phyloP scores from a whole-genome alignment of 2,113 vertebrate species.

The Cathartes aura region DNA sequence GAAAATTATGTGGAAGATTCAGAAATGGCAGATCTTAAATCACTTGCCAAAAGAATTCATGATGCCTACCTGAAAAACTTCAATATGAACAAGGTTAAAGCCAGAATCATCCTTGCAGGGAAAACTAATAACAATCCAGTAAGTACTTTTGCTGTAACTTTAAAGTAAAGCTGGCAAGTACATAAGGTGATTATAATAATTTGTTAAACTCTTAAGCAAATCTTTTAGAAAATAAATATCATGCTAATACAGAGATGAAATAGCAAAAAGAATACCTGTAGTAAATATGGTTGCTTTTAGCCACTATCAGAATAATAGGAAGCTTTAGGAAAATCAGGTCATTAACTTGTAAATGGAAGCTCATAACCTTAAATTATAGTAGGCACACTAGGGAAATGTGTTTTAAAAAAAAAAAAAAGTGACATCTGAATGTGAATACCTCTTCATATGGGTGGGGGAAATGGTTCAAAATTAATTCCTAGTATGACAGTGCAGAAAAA shows the following conservation, averaged over 20 bases:
- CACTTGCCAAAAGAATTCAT: slow-evolving; percentile 91
- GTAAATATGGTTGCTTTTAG: background rate
- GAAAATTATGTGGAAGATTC: slow-evolving; percentile 85
- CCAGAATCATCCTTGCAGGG: slow-evolving; percentile 92
- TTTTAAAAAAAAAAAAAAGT: background rate
- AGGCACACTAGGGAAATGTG: background rate
- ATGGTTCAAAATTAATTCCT: background rate
- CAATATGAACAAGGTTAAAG: slow-evolving; percentile 98
- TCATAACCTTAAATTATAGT: background rate
- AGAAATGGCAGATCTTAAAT: slow-evolving; percentile 89
- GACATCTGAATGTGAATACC: background rate
- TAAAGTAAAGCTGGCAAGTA: background rate
- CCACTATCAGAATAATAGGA: background rate
- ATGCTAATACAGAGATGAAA: background rate
- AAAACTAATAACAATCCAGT: slow-evolving; percentile 92
- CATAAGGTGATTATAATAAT: background rate
- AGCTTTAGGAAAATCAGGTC: background rate
- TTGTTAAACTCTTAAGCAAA: background rate
- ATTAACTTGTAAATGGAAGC: background rate
- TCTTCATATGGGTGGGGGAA: background rate
- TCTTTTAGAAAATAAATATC: background rate
- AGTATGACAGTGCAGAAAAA: background rate
- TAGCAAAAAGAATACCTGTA: background rate
- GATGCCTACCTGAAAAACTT: slow-evolving; percentile 98
- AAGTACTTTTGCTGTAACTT: slow-evolving; percentile 63